Evolutionary conservation across 2,888 invertebrate species (phyloP).

Genomic region (Andricus curvator): DNA sequence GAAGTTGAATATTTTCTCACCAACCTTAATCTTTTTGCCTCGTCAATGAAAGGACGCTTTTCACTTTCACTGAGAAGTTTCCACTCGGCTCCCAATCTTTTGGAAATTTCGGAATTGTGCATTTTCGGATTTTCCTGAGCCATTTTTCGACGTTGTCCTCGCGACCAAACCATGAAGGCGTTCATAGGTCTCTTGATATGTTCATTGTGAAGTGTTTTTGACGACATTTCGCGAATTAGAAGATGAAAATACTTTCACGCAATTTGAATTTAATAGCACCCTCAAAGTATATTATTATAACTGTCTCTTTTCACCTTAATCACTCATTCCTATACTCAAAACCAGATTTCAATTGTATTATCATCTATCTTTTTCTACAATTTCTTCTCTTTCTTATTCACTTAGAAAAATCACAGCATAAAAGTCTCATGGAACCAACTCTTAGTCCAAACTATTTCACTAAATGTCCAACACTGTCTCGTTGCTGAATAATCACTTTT

Average conservation of each 20-base stretch:
- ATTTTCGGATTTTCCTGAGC: slow-evolving; percentile 96
- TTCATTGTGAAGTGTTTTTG: slow-evolving; percentile 80
- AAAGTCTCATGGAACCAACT: background rate
- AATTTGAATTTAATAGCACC: background rate
- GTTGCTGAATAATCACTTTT: background rate
- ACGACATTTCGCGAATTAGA: slow-evolving; percentile 65
- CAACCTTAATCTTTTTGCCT: slow-evolving; percentile 92
- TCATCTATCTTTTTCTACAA: background rate
- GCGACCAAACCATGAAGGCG: slow-evolving; percentile 96
- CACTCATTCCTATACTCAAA: background rate
- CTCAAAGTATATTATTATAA: background rate
- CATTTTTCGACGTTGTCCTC: slow-evolving; percentile 93
- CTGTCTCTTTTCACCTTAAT: slow-evolving; percentile 12
- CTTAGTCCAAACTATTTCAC: background rate
- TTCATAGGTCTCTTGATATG: slow-evolving; percentile 97
- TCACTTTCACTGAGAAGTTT: slow-evolving; percentile 91
- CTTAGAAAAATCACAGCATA: background rate
- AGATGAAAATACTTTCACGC: background rate
- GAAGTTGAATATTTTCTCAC: slow-evolving; percentile 59
- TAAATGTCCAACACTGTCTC: slow-evolving; percentile 6
- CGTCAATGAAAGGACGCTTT: slow-evolving; percentile 94
- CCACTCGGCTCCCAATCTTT: slow-evolving; percentile 93
- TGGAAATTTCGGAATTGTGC: slow-evolving; percentile 95
- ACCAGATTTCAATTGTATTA: background rate
- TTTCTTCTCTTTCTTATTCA: background rate